phyloP scores from a whole-genome alignment of 1,140 invertebrate genomes.

The Ceratina japonica region DNA sequence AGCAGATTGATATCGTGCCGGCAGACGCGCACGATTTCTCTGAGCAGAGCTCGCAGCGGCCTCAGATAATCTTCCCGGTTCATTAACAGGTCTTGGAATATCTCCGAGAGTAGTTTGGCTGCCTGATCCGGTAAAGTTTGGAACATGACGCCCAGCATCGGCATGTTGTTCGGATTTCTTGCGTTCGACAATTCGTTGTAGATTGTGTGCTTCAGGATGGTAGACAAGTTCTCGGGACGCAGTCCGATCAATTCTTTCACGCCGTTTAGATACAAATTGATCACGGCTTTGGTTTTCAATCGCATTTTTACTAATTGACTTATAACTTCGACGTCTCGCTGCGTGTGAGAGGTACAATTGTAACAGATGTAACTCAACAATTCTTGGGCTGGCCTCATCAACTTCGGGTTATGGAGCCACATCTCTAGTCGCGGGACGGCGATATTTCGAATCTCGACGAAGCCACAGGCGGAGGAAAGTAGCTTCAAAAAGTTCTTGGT shows the following conservation, averaged over 20 bases:
- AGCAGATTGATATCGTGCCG: constrained; percentile 88
- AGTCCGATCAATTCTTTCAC: constrained; percentile 84
- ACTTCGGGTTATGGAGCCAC: constrained; percentile 97
- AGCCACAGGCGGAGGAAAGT: constrained; percentile 90
- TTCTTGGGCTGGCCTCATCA: constrained; percentile 94
- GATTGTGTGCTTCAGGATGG: constrained; percentile 94
- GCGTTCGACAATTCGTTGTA: constrained; percentile 96
- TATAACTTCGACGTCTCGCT: constrained; percentile 94
- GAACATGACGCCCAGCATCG: constrained; percentile 91
- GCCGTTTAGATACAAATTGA: constrained; percentile 93
- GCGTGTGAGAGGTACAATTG: constrained; percentile 90
- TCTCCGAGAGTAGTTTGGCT: constrained; percentile 89
- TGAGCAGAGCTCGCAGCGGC: constrained; percentile 88
- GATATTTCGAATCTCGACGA: constrained; percentile 91
- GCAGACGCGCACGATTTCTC: constrained; percentile 93
- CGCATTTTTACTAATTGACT: constrained; percentile 93
- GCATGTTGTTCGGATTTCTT: constrained; percentile 96
- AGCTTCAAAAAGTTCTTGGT: constrained; percentile 93
- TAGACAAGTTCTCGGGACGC: constrained; percentile 90
- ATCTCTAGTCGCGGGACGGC: constrained; percentile 92
- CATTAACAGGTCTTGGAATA: constrained; percentile 91
- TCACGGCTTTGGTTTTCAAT: constrained; percentile 94
- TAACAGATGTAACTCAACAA: constrained; percentile 94
- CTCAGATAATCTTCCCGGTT: constrained; percentile 95
- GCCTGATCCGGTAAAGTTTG: constrained; percentile 88